Percentiles rank a stretch among this genome's conserved stretches.
phyloP scores from a whole-genome alignment of 1,140 invertebrate species.

The Leptopilina boulardi region DNA sequence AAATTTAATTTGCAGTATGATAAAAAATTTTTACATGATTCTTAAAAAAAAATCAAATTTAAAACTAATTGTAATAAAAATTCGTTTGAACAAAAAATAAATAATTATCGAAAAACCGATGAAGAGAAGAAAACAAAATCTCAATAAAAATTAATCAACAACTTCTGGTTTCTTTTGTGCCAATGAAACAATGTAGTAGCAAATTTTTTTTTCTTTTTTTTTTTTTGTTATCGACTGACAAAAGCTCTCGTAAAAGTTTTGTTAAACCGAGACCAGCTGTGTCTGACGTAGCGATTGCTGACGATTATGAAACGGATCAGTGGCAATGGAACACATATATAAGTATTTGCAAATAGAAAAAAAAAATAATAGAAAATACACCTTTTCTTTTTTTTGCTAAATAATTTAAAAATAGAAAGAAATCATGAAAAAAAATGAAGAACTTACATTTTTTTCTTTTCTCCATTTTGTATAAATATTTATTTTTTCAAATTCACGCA shows the following conservation, averaged over 20 bases:
- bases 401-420: background rate
- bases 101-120: too few relatives aligned
- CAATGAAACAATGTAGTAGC: too few relatives aligned
- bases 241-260: constrained; percentile 27
- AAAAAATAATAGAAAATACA: background rate
- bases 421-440: background rate
- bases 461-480: too few relatives aligned
- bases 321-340: background rate
- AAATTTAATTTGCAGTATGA: too few relatives aligned
- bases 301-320: constrained; percentile 28
- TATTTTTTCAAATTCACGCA: too few relatives aligned
- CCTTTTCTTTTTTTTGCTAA: too few relatives aligned
- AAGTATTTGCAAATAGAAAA: background rate
- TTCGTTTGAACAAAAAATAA: too few relatives aligned
- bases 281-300: constrained; percentile 17
- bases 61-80: too few relatives aligned
- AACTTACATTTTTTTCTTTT: background rate
- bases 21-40: too few relatives aligned
- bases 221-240: background rate
- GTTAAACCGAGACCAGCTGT: constrained; percentile 7
- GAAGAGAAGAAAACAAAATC: background rate
- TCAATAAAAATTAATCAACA: background rate
- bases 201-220: background rate
- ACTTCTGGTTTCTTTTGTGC: too few relatives aligned
- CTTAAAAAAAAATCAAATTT: too few relatives aligned